Conservation (phyloP, 2,888 invertebrate genomes). For the Stenichneumon culpator region DNA sequence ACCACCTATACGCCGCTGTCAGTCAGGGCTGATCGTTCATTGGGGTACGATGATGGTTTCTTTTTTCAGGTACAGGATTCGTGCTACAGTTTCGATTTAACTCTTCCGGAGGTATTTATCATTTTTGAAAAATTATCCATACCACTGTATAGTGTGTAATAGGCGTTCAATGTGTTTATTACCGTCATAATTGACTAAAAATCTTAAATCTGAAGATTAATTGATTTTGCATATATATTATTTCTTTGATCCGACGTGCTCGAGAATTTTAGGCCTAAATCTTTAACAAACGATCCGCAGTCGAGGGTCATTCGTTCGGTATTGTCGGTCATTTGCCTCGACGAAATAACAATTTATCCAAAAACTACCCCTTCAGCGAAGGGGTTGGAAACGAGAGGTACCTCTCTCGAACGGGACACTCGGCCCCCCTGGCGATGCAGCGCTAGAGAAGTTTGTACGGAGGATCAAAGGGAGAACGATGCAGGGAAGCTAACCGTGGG, state of each 20-base stretch:
- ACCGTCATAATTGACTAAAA: neutral
- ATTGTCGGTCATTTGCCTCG: conserved; percentile 15
- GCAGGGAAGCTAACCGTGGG: conserved; percentile 46
- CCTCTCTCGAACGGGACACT: conserved; percentile 44
- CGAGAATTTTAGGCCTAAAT: conserved; percentile 31
- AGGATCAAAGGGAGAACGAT: conserved; percentile 47
- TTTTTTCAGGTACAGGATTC: neutral
- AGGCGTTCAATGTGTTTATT: neutral
- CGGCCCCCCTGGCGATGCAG: conserved; percentile 38
- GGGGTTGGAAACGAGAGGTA: conserved; percentile 57
- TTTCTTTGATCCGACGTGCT: neutral
- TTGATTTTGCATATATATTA: neutral
- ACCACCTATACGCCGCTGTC: conserved; percentile 38
- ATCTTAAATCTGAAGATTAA: neutral
- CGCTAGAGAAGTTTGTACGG: conserved; percentile 8
- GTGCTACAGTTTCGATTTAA: neutral
- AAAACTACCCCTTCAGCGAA: conserved; percentile 34
- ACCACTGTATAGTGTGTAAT: neutral
- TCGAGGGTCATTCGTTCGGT: neutral
- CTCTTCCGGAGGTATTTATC: neutral
- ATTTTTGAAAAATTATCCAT: neutral
- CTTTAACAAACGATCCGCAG: neutral
- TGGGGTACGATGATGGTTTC: conserved; percentile 16
- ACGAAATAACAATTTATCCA: conserved; percentile 43
- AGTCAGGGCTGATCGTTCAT: conserved; percentile 41